Evolutionary conservation across 1,140 invertebrate genomes (phyloP).

Genomic region (Carposina sasakii): DNA sequence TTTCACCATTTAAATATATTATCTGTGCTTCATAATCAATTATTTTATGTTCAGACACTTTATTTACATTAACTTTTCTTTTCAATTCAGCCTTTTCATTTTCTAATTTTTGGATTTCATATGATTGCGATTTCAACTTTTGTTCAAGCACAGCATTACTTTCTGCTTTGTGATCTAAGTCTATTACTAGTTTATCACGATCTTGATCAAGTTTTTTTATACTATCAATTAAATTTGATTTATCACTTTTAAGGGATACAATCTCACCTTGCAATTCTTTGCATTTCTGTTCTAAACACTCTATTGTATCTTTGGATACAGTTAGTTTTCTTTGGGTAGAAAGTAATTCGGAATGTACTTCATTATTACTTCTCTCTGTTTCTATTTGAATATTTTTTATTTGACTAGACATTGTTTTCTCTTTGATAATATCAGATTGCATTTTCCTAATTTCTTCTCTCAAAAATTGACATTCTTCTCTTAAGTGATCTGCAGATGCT

Average conservation of each 20-base stretch:
- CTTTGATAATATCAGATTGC: slow-evolving; percentile 59
- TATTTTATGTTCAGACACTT: slow-evolving; percentile 71
- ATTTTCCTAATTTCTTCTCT: slow-evolving; percentile 63
- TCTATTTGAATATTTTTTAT: slow-evolving; percentile 76
- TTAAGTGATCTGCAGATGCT: slow-evolving; percentile 52
- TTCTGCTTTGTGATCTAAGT: slow-evolving; percentile 75
- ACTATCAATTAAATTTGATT: slow-evolving; percentile 70
- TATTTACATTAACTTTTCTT: slow-evolving; percentile 57
- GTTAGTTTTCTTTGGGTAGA: slow-evolving; percentile 73
- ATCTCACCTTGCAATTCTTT: slow-evolving; percentile 73
- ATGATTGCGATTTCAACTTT: slow-evolving; percentile 70
- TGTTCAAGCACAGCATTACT: slow-evolving; percentile 72
- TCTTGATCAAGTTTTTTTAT: slow-evolving; percentile 74
- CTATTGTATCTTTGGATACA: slow-evolving; percentile 69
- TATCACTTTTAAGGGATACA: slow-evolving; percentile 72
- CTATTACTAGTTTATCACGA: slow-evolving; percentile 75
- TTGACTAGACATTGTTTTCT: slow-evolving; percentile 66
- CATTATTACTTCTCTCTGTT: slow-evolving; percentile 74
- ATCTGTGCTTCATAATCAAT: slow-evolving; percentile 73
- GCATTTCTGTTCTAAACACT: slow-evolving; percentile 71
- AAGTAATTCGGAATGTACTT: slow-evolving; percentile 73
- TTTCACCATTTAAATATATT: slow-evolving; percentile 66
- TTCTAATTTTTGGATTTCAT: slow-evolving; percentile 57
- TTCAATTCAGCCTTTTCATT: slow-evolving; percentile 58
- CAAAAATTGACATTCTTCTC: slow-evolving; percentile 62